Base-by-base conservation (phyloP, 2,888 invertebrate species). In the Meandrusa payeni region DNA sequence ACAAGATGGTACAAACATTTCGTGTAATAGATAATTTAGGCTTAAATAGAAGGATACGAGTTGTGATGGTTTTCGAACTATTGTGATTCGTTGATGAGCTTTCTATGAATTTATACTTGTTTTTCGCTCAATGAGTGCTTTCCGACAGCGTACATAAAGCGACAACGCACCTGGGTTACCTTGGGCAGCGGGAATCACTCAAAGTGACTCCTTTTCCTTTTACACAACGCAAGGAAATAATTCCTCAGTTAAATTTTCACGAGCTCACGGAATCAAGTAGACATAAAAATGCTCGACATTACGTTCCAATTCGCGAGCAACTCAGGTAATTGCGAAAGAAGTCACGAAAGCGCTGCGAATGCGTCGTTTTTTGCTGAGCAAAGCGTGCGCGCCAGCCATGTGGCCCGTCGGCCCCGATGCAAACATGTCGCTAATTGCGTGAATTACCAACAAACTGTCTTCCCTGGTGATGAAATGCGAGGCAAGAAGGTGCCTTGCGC, bases 401-500 rank as follows among this genome's bases (percentile, higher is more conserved):
- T 62, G 59, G 59, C 54, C 57, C 62, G 51, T 54, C 46, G 52
- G 50, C 61, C 57, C 58, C 61, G 65, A 63, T 61, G 62, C 67
- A 70, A 65, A 64, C 68, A 72, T 60, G 69, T 63, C 57, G 66
- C 65, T 79, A 82, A 81, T 85, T 81, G 68, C 71, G 48, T 54
- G 61, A 73, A 78, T 80, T 74, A 76, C 65, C 67, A 67, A 61
- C 67, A 66, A 65, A 72, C 74, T 69, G 76, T 72, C 69, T 62
- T 60, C 62, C 51, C 52, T 55, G 61, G 66, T 76, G 72, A 76
- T 73, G 76, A 81, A 81, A 80, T 77, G 76, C 66, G 51, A 51
- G 61, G 33, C 59, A 80, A 78, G 77, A 82, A 81, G 59, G 47
- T 48, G 63, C 62, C 62, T 78, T 72, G 64, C 68, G 59, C 71